Conservation (phyloP, 1,140 invertebrate species). For the Pentalonia nigronervosa region DNA sequence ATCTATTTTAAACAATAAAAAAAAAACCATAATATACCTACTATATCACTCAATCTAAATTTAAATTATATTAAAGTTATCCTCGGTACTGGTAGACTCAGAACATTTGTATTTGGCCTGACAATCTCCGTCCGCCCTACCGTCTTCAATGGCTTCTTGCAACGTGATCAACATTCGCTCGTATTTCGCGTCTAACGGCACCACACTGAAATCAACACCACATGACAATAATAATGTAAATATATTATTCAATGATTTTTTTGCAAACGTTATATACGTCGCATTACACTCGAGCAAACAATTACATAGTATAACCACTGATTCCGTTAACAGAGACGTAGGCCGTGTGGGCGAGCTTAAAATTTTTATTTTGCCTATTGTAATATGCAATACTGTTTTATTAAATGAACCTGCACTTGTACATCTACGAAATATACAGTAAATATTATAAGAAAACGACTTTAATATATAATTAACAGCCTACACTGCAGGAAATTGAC, state of each 20-base stretch:
- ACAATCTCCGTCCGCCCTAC: conserved; percentile 36
- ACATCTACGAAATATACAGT: not conserved
- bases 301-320: not conserved
- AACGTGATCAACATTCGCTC: conserved; percentile 38
- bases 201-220: not conserved
- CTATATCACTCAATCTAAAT: not conserved
- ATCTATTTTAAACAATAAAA: not conserved
- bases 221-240: not conserved
- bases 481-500: no score
- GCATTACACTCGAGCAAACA: not conserved
- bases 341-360: no score
- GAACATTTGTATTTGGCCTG: conserved; percentile 48
- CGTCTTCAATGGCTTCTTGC: conserved; percentile 51
- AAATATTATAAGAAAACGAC: not conserved
- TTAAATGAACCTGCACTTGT: not conserved
- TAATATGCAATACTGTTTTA: no score
- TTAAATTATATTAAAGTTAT: conserved; percentile 3
- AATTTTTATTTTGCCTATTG: no score
- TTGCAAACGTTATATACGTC: not conserved
- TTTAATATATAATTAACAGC: no score
- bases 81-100: not conserved
- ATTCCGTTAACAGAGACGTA: no score
- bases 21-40: not conserved
- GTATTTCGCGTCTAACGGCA: conserved; percentile 33
- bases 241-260: not conserved